Evolutionary conservation across 2,888 invertebrate genomes (phyloP).

Genomic region (Tanypteryx hageni): DNA sequence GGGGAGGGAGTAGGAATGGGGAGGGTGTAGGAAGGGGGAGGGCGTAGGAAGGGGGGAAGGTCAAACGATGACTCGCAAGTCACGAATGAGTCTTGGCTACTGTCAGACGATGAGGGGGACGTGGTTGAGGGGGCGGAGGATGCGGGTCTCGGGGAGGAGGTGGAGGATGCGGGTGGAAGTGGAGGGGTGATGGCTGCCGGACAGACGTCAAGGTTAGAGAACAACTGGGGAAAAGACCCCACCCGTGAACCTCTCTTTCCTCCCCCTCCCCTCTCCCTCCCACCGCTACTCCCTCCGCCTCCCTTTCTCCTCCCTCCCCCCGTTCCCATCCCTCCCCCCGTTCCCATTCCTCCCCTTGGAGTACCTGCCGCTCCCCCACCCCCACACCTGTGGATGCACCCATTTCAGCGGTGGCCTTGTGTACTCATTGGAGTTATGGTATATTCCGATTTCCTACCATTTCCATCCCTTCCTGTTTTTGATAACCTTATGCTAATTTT

Average conservation of each 20-base stretch:
- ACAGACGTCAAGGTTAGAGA: slow-evolving; percentile 56
- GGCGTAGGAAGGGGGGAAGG: background rate
- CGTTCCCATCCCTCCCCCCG: no score
- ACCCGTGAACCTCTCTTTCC: background rate
- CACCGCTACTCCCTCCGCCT: background rate
- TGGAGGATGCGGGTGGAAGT: slow-evolving; percentile 28
- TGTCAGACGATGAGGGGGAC: background rate
- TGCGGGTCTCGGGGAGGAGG: background rate
- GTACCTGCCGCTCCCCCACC: background rate
- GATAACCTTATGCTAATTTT: no score
- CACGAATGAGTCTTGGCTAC: slow-evolving; percentile 36
- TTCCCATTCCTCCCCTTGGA: no score
- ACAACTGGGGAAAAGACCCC: slow-evolving; percentile 11
- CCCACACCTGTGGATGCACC: slow-evolving; percentile 7
- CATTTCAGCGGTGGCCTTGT: background rate
- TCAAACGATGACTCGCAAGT: slow-evolving; percentile 59
- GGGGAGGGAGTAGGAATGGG: no score
- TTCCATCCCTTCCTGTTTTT: no score
- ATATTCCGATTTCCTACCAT: background rate
- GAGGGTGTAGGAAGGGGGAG: background rate
- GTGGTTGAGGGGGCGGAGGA: background rate
- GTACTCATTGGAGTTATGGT: background rate
- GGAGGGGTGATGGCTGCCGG: slow-evolving; percentile 25
- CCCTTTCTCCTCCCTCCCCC: no score
- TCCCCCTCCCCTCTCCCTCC: background rate